A percentile compares a stretch with the other conserved stretches of the same genome.
These are phyloP conservation scores for Brachypteracias leptosomus DNA, from an alignment of 2,113 vertebrate species.

Conservation along the genomic window DNA sequence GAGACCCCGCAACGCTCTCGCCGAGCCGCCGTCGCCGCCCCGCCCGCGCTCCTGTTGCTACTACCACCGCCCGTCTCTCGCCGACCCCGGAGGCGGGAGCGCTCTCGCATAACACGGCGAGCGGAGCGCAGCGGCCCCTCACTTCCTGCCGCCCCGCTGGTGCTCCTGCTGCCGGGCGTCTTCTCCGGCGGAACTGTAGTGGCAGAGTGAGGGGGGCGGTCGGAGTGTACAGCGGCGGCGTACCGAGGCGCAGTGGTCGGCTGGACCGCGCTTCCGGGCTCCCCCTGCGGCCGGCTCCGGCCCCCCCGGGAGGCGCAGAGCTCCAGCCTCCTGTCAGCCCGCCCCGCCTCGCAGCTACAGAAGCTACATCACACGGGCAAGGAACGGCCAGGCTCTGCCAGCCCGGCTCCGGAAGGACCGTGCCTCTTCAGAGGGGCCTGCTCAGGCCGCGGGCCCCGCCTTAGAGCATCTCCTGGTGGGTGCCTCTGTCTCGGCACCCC, in stretches of 20 bases:
- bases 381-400: neutral
- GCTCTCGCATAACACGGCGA: neutral
- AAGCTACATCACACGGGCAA: rapidly evolving
- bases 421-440: neutral
- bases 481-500: too few species aligned
- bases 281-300: too few species aligned
- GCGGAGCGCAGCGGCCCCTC: neutral
- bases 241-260: neutral
- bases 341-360: neutral
- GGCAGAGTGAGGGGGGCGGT: neutral
- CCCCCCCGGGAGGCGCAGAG: neutral
- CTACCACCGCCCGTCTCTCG: neutral
- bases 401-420: neutral
- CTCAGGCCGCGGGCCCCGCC: rapidly evolving
- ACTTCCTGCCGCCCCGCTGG: neutral
- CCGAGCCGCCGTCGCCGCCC: neutral
- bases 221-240: neutral
- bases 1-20: neutral
- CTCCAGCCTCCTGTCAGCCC: too few species aligned
- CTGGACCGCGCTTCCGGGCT: neutral
- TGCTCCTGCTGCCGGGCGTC: neutral
- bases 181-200: neutral
- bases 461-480: neutral
- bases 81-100: neutral
- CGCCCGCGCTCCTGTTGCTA: neutral